Percentiles rank a stretch among this genome's conserved stretches.
Evolutionary conservation across 2,888 invertebrate genomes (phyloP).

Genomic region (Cheilosia variabilis): DNA sequence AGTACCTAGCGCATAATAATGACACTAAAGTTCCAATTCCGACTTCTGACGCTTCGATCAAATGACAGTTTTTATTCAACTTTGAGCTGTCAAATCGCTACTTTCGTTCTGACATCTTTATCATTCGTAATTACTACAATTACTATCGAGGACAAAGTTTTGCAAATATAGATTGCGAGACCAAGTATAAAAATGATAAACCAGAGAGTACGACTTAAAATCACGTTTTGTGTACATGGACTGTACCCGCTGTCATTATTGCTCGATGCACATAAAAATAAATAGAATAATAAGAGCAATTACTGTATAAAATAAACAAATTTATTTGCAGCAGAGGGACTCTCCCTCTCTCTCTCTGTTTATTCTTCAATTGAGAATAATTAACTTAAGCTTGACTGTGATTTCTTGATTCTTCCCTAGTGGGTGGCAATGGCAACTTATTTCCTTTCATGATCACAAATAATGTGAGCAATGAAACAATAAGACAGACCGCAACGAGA

Average conservation of each 20-base stretch:
- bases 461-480: background rate
- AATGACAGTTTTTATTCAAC: background rate
- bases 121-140: constrained; percentile 4
- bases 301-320: constrained; percentile 6
- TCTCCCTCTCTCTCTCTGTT: background rate
- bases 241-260: background rate
- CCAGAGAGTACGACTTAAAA: background rate
- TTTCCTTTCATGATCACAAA: background rate
- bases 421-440: background rate
- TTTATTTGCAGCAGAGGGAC: constrained; percentile 1
- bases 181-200: background rate
- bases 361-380: constrained; percentile 26
- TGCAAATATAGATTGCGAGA: constrained; percentile 12
- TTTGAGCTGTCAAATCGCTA: background rate
- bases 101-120: background rate
- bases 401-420: background rate
- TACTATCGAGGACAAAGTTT: constrained; percentile 30
- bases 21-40: too few species aligned
- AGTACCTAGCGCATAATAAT: too few species aligned
- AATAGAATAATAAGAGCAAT: constrained; percentile 33
- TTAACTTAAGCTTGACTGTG: constrained; percentile 23
- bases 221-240: constrained; percentile 11
- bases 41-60: background rate
- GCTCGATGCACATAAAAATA: constrained; percentile 3
- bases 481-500: background rate